Percentiles rank a stretch among this genome's conserved stretches.
These are phyloP conservation scores for Spodoptera frugiperda DNA, from an alignment of 1,140 invertebrate species.

Conservation along the genomic window DNA sequence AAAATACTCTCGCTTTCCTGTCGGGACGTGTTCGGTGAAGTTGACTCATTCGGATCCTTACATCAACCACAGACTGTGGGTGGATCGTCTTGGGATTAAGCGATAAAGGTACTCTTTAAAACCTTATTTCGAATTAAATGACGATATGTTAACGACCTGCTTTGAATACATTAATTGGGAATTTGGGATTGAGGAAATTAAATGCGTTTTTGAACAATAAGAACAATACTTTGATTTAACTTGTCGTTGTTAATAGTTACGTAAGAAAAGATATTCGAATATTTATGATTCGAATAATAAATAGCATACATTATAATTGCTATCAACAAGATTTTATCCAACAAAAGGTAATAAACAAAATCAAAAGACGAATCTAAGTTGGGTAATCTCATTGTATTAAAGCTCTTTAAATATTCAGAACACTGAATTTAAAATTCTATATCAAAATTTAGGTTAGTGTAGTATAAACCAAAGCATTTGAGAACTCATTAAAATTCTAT, in stretches of 20 bases:
- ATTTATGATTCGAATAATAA: too few relatives aligned
- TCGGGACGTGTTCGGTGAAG: conserved; percentile 33
- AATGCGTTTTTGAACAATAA: too few relatives aligned
- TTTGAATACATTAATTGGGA: not conserved
- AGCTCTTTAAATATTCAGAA: too few relatives aligned
- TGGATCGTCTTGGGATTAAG: conserved; percentile 6
- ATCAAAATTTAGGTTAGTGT: not conserved
- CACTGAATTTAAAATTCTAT: not conserved
- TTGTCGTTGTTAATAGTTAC: too few relatives aligned
- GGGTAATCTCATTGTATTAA: too few relatives aligned
- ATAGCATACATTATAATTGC: too few relatives aligned
- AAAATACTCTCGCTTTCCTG: conserved; percentile 39
- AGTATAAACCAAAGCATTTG: too few relatives aligned
- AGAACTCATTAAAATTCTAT: not conserved
- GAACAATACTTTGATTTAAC: too few relatives aligned
- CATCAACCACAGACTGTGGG: conserved; percentile 35
- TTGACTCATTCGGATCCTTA: conserved; percentile 34
- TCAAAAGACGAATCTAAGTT: too few relatives aligned
- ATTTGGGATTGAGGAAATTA: too few relatives aligned
- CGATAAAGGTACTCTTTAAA: not conserved
- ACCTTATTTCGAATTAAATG: not conserved
- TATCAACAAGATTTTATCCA: not conserved
- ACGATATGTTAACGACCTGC: conserved; percentile 14
- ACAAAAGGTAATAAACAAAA: not conserved
- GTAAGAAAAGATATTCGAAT: not conserved